Conservation (phyloP, 2,113 vertebrate genomes). For the Struthidea cinerea region DNA sequence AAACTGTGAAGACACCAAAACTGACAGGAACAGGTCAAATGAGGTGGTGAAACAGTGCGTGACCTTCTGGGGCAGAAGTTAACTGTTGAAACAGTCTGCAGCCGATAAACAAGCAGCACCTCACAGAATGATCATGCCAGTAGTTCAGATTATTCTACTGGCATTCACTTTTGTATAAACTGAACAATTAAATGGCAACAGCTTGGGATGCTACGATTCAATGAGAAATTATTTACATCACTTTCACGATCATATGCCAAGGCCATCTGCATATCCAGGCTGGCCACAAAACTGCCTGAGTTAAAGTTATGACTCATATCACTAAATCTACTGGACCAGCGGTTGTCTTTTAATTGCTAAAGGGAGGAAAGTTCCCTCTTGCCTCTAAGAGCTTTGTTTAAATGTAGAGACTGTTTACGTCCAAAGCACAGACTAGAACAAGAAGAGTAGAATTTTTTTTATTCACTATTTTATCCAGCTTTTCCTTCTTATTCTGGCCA, state of each 20-base stretch:
- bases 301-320: conserved; percentile 1
- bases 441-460: background rate
- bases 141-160: background rate
- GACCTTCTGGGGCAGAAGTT: background rate
- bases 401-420: background rate
- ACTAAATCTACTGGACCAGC: background rate
- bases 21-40: background rate
- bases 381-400: background rate
- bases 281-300: conserved; percentile 9
- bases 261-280: conserved; percentile 33
- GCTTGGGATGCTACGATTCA: conserved; percentile 37
- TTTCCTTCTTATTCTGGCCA: background rate
- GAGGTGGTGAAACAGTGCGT: background rate
- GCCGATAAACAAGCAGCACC: background rate
- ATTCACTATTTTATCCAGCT: background rate
- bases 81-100: background rate
- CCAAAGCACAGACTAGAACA: background rate
- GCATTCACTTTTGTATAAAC: conserved; percentile 18
- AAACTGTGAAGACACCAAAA: background rate
- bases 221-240: conserved; percentile 41
- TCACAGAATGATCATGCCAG: background rate
- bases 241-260: conserved; percentile 21
- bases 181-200: conserved; percentile 41
- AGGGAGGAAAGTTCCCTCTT: background rate
- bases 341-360: background rate